Percentiles rank a stretch among this genome's conserved stretches.
Conservation (phyloP, 2,888 invertebrate genomes). For the Coecobrya sp. region DNA sequence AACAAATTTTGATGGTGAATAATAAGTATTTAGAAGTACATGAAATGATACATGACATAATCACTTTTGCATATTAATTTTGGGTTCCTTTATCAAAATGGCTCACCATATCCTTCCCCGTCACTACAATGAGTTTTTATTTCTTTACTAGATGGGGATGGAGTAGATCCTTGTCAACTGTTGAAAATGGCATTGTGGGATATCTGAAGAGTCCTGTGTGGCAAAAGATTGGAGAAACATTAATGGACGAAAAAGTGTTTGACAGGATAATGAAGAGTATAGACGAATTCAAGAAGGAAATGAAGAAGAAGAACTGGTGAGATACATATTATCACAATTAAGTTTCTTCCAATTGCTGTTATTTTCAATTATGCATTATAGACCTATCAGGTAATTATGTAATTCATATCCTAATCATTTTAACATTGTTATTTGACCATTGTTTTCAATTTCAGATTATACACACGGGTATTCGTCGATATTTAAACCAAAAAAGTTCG, state of each 20-base stretch:
- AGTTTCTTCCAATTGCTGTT: neutral
- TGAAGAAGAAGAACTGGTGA: slow-evolving; percentile 78
- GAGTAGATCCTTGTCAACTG: slow-evolving; percentile 65
- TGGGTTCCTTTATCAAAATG: no score
- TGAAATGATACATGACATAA: no score
- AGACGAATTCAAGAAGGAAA: slow-evolving; percentile 63
- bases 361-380: no score
- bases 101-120: no score
- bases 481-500: neutral
- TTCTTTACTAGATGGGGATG: slow-evolving; percentile 78
- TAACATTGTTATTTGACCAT: neutral
- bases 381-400: no score
- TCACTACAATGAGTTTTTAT: no score
- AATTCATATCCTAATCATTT: neutral
- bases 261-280: slow-evolving; percentile 75
- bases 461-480: neutral
- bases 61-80: no score
- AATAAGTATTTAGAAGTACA: no score
- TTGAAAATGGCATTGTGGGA: slow-evolving; percentile 51
- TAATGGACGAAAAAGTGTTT: slow-evolving; percentile 79
- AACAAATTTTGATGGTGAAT: no score
- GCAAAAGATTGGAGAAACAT: slow-evolving; percentile 73
- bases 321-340: neutral
- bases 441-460: neutral
- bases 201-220: slow-evolving; percentile 76